A percentile compares a stretch with the other conserved stretches of the same genome.
Evolutionary conservation across 1,140 invertebrate species (phyloP).

Genomic region (Spodoptera frugiperda): DNA sequence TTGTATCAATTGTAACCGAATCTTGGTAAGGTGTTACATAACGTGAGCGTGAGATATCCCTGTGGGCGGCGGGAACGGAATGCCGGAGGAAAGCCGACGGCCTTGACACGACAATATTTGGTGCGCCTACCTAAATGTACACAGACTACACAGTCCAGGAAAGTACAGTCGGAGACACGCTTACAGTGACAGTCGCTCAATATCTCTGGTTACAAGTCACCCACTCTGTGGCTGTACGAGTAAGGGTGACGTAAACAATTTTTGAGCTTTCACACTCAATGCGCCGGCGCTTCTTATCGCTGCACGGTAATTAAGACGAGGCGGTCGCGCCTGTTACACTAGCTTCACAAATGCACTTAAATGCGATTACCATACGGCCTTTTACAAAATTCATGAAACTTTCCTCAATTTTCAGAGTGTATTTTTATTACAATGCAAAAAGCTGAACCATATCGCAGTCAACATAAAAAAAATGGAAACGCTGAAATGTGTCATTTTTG

Average conservation of each 20-base stretch:
- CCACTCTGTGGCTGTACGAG: conserved; percentile 68
- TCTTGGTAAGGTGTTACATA: conserved; percentile 79
- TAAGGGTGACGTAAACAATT: conserved; percentile 67
- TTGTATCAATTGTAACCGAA: conserved; percentile 74
- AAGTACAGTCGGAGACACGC: conserved; percentile 35
- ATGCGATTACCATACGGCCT: neutral
- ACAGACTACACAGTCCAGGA: conserved; percentile 50
- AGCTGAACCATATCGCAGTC: conserved; percentile 25
- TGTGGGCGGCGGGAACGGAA: conserved; percentile 83
- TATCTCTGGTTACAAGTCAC: conserved; percentile 40
- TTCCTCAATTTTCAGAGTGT: neutral
- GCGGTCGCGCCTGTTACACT: conserved; percentile 56
- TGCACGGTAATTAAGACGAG: conserved; percentile 74
- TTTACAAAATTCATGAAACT: neutral
- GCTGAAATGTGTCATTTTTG: conserved; percentile 54
- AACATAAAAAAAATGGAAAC: conserved; percentile 54
- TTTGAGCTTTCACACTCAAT: conserved; percentile 78
- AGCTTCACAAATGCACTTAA: neutral
- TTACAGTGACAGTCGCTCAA: conserved; percentile 60
- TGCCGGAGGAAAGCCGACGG: conserved; percentile 83
- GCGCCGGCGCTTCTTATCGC: conserved; percentile 72
- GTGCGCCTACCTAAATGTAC: conserved; percentile 74
- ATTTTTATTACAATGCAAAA: conserved; percentile 48
- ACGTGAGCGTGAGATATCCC: conserved; percentile 82
- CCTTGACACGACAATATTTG: conserved; percentile 84